Evolutionary conservation across 2,888 invertebrate species (phyloP).

Genomic region (Parnassius orleans): DNA sequence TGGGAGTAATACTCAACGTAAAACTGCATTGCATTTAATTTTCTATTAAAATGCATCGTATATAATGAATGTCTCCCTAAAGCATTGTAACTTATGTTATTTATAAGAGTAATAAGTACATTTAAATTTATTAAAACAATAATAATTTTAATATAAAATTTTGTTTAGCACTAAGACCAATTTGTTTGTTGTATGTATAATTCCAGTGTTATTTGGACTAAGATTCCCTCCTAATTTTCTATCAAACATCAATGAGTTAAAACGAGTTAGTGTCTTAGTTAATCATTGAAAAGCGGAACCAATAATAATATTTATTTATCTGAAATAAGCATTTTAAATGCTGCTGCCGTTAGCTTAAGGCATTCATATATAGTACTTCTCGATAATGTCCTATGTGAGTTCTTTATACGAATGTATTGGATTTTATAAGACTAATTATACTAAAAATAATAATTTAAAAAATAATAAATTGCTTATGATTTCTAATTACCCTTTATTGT

Average conservation of each 20-base stretch:
- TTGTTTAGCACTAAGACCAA: too few relatives aligned
- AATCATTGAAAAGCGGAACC: constrained; percentile 22
- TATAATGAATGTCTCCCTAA: too few relatives aligned
- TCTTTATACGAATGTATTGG: constrained; percentile 64
- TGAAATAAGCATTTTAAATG: constrained; percentile 58
- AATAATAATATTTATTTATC: constrained; percentile 29
- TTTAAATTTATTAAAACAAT: too few relatives aligned
- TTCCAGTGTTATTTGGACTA: too few relatives aligned
- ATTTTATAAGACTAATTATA: constrained; percentile 71
- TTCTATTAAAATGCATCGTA: too few relatives aligned
- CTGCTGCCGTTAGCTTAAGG: constrained; percentile 47
- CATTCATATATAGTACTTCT: constrained; percentile 46
- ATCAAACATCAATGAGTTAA: background rate
- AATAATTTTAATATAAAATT: too few relatives aligned
- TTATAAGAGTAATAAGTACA: too few relatives aligned
- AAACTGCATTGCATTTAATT: too few relatives aligned
- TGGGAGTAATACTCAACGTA: too few relatives aligned
- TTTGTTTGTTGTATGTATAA: too few relatives aligned
- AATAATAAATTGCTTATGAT: constrained; percentile 15
- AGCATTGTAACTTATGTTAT: too few relatives aligned
- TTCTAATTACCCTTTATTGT: background rate
- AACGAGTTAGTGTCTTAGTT: constrained; percentile 7
- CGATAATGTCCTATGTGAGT: constrained; percentile 49
- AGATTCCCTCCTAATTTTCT: too few relatives aligned
- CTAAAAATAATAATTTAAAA: constrained; percentile 26